Evolutionary conservation across 2,113 vertebrate species (phyloP).

Genomic region (Pungitius pungitius): DNA sequence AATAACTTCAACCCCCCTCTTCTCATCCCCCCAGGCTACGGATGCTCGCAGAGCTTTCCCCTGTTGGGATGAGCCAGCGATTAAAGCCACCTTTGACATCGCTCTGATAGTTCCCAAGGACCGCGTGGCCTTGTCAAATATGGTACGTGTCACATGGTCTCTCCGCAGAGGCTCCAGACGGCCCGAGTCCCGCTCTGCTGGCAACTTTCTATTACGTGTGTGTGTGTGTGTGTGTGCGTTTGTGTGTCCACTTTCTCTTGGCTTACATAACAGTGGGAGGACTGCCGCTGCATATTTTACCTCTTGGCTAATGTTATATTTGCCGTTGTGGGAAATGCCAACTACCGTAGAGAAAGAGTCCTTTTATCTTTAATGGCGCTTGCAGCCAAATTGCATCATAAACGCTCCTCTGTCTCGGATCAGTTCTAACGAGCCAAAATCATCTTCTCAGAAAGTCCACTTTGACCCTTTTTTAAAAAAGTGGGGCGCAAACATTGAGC

Average conservation of each 20-base stretch:
- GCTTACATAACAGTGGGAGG: conserved; percentile 41
- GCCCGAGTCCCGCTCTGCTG: conserved; percentile 39
- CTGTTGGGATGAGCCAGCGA: conserved; percentile 98
- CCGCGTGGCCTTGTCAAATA: conserved; percentile 97
- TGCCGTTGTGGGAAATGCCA: conserved; percentile 20
- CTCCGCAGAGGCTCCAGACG: conserved; percentile 19
- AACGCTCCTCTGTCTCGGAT: conserved; percentile 36
- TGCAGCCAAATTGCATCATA: conserved; percentile 23
- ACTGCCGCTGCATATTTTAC: conserved; percentile 26
- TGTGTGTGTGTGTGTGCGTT: conserved; percentile 6
- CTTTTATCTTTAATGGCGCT: neutral
- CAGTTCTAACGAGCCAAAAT: conserved; percentile 11
- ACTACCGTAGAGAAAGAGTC: conserved; percentile 3
- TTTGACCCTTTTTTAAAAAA: conserved; percentile 44
- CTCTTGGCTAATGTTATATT: conserved; percentile 29
- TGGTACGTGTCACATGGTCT: conserved; percentile 83
- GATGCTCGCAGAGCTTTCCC: conserved; percentile 98
- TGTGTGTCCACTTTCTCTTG: neutral
- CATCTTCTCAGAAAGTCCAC: conserved; percentile 20
- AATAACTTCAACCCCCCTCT: neutral
- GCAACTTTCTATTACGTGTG: conserved; percentile 12
- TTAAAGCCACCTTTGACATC: conserved; percentile 99
- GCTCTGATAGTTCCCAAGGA: conserved; percentile 96
- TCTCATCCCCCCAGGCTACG: conserved; percentile 85
- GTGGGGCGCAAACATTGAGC: neutral